Percentiles rank a stretch among this genome's conserved stretches.
phyloP scores from a whole-genome alignment of 2,888 invertebrate species.

The Drosophila yooni region DNA sequence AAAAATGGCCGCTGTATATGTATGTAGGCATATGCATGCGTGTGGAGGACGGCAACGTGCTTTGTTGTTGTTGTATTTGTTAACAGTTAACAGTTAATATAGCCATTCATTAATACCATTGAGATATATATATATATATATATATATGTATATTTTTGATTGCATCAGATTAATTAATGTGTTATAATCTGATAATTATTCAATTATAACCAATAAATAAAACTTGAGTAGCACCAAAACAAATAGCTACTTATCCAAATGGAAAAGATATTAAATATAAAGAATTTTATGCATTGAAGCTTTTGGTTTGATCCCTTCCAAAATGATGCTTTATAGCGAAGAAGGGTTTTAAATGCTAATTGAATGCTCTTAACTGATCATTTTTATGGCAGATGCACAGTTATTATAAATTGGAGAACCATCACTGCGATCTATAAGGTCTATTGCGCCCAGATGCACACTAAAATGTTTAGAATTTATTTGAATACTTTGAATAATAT shows the following conservation, averaged over 20 bases:
- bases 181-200: not conserved
- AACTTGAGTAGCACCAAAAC: not conserved
- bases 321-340: not conserved
- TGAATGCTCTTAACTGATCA: not conserved
- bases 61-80: not conserved
- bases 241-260: not conserved
- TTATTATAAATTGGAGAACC: too few species aligned
- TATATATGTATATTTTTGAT: too few species aligned
- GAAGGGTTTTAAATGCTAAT: not conserved
- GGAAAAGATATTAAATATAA: not conserved
- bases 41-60: slow-evolving; percentile 13
- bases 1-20: slow-evolving; percentile 64
- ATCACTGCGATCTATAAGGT: too few species aligned
- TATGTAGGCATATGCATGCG: slow-evolving; percentile 1
- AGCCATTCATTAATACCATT: not conserved
- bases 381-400: not conserved
- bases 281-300: not conserved
- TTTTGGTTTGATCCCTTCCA: not conserved
- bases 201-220: not conserved
- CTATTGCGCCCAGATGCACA: not conserved
- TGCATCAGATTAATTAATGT: too few species aligned
- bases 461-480: not conserved
- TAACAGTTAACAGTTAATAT: not conserved
- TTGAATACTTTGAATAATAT: not conserved
- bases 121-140: not conserved